Base-by-base conservation (phyloP, 2,888 invertebrate species). In the Chloromyia formosa region DNA sequence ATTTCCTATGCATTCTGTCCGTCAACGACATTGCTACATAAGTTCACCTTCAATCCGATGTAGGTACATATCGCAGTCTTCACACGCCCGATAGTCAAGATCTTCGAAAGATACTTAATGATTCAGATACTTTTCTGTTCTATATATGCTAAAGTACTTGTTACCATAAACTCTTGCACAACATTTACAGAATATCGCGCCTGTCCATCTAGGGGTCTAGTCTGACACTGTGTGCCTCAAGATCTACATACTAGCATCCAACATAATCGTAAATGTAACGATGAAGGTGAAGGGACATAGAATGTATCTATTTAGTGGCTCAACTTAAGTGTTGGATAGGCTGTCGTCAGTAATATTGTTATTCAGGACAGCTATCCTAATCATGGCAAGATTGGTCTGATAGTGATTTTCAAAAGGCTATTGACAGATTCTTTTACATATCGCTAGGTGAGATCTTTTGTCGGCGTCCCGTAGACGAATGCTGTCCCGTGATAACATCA, bases 401-500 rank as follows among this genome's bases (percentile, higher is more conserved):
- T 56, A 71, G 71, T 35, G 56, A 56, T 35, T 71, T 71, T 71
- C 58, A 40, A 56, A 35, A 56, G 23, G 56, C 58, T 45, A 71
- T 56, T 71, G 71, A 71, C 71, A 71, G 71, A 71, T 71, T 71
- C 71, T 20, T 71, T 71, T 71, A 71, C 71, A 71, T 71, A 71
- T 71, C 71, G 58, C 56, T 40, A 9, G 58, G 40, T n/a, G 71
- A 71, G 71, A 71, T 71, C 71, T 71, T 71, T 71, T 71, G 71
- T 71, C 71, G 71, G 71, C 56, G 35, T 14, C 56, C 14, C 42
- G 18, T 35, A 66, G 66, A 56, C 58, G 71, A 58, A 58, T 20
- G 56, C 71, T 45, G 49, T 35, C 35, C 49, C 40, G 20, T 58
- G 71, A 71, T 71, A 71, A 40, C 56, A 66, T 66, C 66, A 66